Percentiles rank a stretch among this genome's conserved stretches.
Evolutionary conservation across 2,797 vertebrate genomes (phyloP).

Genomic region (Chelon labrosus): DNA sequence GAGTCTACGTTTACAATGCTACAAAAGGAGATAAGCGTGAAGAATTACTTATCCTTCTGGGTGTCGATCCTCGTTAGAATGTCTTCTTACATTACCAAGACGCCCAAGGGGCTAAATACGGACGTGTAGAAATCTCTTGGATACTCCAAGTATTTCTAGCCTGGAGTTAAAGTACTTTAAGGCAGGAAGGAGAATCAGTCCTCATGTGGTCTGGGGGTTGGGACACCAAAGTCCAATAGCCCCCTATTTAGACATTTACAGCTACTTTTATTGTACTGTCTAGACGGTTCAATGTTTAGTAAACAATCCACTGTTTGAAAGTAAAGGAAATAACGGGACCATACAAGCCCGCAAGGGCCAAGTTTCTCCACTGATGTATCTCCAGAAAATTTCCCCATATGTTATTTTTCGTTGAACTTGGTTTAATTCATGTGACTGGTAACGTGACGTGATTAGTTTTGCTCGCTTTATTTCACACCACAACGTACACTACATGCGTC

Average conservation of each 20-base stretch:
- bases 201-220: constrained; percentile 87
- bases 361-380: constrained; percentile 25
- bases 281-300: constrained; percentile 99
- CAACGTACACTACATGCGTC: constrained; percentile 83
- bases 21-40: constrained; percentile 4
- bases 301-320: constrained; percentile 93
- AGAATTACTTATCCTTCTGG: constrained; percentile 21
- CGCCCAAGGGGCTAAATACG: constrained; percentile 10
- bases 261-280: constrained; percentile 98
- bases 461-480: constrained; percentile 81
- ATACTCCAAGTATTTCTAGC: constrained; percentile 49
- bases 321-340: constrained; percentile 82
- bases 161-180: constrained; percentile 51
- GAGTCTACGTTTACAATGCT: background rate
- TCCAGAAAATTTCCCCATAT: background rate
- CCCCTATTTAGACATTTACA: constrained; percentile 99
- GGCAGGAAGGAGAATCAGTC: constrained; percentile 66
- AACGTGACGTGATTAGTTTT: constrained; percentile 46
- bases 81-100: constrained; percentile 32
- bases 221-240: constrained; percentile 95
- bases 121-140: constrained; percentile 28
- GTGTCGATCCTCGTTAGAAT: constrained; percentile 13
- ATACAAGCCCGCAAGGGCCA: constrained; percentile 53
- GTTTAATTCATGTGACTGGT: constrained; percentile 45
- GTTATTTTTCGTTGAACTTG: constrained; percentile 16